Evolutionary conservation across 2,888 invertebrate genomes (phyloP).

Genomic region (Xestia c-nigrum): DNA sequence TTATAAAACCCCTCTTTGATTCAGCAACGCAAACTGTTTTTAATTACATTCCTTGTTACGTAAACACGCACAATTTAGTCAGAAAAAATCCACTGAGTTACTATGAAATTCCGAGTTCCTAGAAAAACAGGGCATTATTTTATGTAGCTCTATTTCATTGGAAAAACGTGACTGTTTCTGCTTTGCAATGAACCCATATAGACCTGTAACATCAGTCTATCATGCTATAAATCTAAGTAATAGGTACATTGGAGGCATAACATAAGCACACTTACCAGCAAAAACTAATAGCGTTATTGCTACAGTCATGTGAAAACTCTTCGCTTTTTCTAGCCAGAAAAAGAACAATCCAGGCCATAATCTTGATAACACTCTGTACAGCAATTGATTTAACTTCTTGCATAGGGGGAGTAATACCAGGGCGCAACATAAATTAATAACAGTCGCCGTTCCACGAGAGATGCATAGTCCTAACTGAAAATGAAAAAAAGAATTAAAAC

Average conservation of each 20-base stretch:
- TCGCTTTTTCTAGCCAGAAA: slow-evolving; percentile 88
- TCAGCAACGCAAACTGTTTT: slow-evolving; percentile 46
- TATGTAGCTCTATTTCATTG: slow-evolving; percentile 20
- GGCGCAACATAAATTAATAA: slow-evolving; percentile 86
- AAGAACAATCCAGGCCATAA: slow-evolving; percentile 84
- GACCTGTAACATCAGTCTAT: slow-evolving; percentile 9
- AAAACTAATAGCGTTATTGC: slow-evolving; percentile 86
- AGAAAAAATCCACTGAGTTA: slow-evolving; percentile 9
- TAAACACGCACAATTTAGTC: slow-evolving; percentile 54
- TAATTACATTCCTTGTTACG: slow-evolving; percentile 57
- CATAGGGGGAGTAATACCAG: slow-evolving; percentile 88
- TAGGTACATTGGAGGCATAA: neutral
- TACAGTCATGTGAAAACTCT: slow-evolving; percentile 89
- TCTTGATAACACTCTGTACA: slow-evolving; percentile 81
- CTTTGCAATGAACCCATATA: slow-evolving; percentile 14
- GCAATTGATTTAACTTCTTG: slow-evolving; percentile 87
- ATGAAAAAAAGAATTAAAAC: slow-evolving; percentile 45
- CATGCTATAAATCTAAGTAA: slow-evolving; percentile 5
- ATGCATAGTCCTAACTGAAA: slow-evolving; percentile 89
- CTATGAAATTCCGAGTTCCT: slow-evolving; percentile 25
- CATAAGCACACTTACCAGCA: slow-evolving; percentile 81
- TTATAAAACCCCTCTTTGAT: slow-evolving; percentile 54
- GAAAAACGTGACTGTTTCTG: slow-evolving; percentile 27
- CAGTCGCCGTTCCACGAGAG: slow-evolving; percentile 89
- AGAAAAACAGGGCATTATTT: slow-evolving; percentile 13